Evolutionary conservation across 2,113 vertebrate species (phyloP), one percentile per base, ranked within the genome.

Genomic region (Prietella phreatophila): DNA sequence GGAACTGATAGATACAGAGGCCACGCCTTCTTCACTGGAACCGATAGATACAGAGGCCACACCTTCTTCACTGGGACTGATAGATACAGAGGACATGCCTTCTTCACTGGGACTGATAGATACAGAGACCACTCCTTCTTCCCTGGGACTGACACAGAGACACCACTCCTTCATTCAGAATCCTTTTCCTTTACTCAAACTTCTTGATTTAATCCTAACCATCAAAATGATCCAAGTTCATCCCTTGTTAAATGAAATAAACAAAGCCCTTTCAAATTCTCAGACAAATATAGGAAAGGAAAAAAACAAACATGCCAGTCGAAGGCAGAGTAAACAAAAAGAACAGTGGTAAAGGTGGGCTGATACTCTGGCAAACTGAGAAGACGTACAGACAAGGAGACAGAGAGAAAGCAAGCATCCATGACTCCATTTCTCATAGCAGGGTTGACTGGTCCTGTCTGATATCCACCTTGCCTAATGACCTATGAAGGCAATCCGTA

Each of bases 401-500:
- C 30, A 83, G 55, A 87, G 4, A 61, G 55, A 42, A 42, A 39
- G 33, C 56, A 60, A 61, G 80, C 47, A 73, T 73, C 17, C 36
- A 60, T 60, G 82, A 91, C 89, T 90, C 88, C 92, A 92, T 94
- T 91, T 92, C 91, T 93, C 93, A 89, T 86, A 91, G 92, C 91
- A 92, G 85, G 82, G 89, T 88, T 91, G 83, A 78, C 90, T 87
- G 87, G 80, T 91, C 69, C 90, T 91, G 91, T 92, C 91, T 92
- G 92, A 91, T 91, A 93, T 92, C 91, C 94, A 91, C 91, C 88
- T 92, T 91, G 89, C 82, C 91, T 95, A 95, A 95, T 95, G 94
- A 93, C 91, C 93, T 94, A 93, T 95, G 94, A 95, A 94, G 95
- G 93, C 91, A 90, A 88, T 93, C 91, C 89, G 79, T 89, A 82